Evolutionary conservation across 2,113 vertebrate genomes (phyloP).

Genomic region (Triplophysa rosa): DNA sequence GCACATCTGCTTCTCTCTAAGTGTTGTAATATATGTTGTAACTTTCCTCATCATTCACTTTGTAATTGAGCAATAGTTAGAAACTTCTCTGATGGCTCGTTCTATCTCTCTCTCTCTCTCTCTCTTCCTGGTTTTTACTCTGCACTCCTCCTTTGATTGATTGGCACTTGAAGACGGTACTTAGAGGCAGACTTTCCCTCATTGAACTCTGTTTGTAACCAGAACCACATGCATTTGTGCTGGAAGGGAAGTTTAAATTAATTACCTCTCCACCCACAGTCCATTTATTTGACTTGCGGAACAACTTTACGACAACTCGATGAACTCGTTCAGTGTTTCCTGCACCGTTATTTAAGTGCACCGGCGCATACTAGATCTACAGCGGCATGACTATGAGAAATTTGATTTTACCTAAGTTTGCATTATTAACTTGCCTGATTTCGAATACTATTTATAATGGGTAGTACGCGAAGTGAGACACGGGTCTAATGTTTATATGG

Average conservation of each 20-base stretch:
- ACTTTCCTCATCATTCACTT: no score
- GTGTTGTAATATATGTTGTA: no score
- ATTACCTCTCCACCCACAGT: constrained; percentile 58
- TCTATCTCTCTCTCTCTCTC: background rate
- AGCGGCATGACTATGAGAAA: no score
- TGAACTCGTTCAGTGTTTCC: constrained; percentile 13
- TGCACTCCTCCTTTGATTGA: constrained; percentile 3
- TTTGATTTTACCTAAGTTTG: no score
- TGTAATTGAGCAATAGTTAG: background rate
- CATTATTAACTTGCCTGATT: no score
- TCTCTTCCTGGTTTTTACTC: background rate
- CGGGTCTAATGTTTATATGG: no score
- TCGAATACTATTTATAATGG: no score
- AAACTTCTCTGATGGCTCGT: background rate
- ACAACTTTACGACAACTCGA: constrained; percentile 55
- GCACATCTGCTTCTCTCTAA: no score
- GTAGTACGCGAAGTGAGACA: no score
- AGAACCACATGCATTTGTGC: constrained; percentile 42
- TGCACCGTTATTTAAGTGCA: no score
- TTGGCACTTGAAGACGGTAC: background rate
- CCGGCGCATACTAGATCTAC: no score
- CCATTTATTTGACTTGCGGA: constrained; percentile 50
- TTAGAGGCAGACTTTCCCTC: background rate
- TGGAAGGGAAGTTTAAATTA: constrained; percentile 59
- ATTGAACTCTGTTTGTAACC: constrained; percentile 50